Evolutionary conservation across 2,888 invertebrate genomes (phyloP), one percentile per base, ranked within the genome.

Genomic region (Erebia aethiops): DNA sequence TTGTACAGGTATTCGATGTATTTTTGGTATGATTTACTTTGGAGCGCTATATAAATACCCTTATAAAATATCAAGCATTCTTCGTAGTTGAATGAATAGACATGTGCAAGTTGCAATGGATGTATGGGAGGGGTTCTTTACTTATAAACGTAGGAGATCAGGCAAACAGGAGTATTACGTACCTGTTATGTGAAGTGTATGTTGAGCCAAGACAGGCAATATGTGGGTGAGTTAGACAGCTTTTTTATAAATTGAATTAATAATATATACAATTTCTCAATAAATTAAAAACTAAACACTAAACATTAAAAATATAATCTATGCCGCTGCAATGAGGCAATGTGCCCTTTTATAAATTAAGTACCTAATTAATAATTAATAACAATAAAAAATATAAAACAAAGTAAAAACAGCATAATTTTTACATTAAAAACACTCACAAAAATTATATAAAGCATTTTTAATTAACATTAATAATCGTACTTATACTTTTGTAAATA

Each of bases 101-200:
- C 63, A 75, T 71, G 75, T 74, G 75, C 70, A 78, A 80, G 75
- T 58, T 14, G 79, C 80, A 79, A 72, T 79, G 75, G 75, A 66
- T 57, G 61, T 70, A 82, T 86, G 86, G 26, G 90, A 83, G 91
- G 91, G 91, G 91, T 78, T 82, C 83, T 78, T 80, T 80, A 82
- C 85, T 89, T 91, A 91, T 86, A 91, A 89, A 84, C 81, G 78
- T 80, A 72, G 73, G 78, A 81, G 76, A 75, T 66, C 61, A 56
- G 74, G 76, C 80, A 79, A 79, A 81, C 77, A 77, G 84, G 84
- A 83, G 78, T 80, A 77, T 77, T 74, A 71, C 80, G 81, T 60
- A 64, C 18, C 26, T 58, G 70, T 61, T 57, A 46, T 66, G 56
- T 66, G 62, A 43, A 76, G 78, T 79, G 81, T 81, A 75, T 77